phyloP scores from a whole-genome alignment of 2,888 invertebrate species.

The Empis stercorea region DNA sequence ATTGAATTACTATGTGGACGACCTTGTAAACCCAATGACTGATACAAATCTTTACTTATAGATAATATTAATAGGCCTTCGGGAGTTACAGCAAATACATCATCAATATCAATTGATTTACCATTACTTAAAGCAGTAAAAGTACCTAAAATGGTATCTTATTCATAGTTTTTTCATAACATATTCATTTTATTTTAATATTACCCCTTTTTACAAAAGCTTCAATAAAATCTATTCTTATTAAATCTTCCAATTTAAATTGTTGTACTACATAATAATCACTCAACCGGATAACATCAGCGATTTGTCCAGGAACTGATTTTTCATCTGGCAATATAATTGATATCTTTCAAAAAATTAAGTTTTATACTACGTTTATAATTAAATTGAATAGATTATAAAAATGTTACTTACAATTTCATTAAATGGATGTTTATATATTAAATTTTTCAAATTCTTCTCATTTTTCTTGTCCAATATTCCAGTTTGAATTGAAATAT shows the following conservation, averaged over 20 bases:
- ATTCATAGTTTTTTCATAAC: too few species aligned
- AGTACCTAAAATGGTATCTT: slow-evolving; percentile 26
- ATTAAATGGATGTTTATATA: slow-evolving; percentile 39
- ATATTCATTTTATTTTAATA: not conserved
- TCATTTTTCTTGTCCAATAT: slow-evolving; percentile 17
- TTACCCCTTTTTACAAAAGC: slow-evolving; percentile 45
- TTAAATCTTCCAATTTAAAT: slow-evolving; percentile 36
- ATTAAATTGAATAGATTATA: not conserved
- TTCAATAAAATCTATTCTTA: slow-evolving; percentile 40
- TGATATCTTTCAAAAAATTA: slow-evolving; percentile 38
- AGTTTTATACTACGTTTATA: not conserved
- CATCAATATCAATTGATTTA: slow-evolving; percentile 31
- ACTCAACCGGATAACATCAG: slow-evolving; percentile 29
- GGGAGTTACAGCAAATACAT: slow-evolving; percentile 40
- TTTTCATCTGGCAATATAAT: slow-evolving; percentile 40
- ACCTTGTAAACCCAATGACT: slow-evolving; percentile 43
- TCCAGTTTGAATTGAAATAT: slow-evolving; percentile 27
- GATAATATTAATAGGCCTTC: slow-evolving; percentile 40
- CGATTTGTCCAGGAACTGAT: slow-evolving; percentile 15
- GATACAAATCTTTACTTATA: slow-evolving; percentile 39
- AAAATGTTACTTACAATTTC: slow-evolving; percentile 37
- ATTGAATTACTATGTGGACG: slow-evolving; percentile 27
- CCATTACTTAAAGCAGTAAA: slow-evolving; percentile 38
- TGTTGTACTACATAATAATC: slow-evolving; percentile 42
- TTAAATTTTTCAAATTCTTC: slow-evolving; percentile 21